Conservation (phyloP, 2,797 vertebrate species). For the Crypturellus tataupa region DNA sequence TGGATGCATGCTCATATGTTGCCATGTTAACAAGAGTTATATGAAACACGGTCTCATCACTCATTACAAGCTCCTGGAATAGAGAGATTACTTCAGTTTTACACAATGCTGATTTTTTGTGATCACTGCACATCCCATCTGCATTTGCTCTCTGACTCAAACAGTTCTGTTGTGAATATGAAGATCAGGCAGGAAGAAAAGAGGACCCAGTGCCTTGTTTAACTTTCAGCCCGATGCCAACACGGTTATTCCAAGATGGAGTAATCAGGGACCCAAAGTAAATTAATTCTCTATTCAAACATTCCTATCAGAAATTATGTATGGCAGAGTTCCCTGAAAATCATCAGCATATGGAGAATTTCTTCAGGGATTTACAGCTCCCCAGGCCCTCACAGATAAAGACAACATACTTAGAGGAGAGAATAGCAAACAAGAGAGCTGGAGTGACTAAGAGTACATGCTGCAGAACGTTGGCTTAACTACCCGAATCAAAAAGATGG, state of each 20-base stretch:
- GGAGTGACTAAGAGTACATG: neutral
- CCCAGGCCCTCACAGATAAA: conserved; percentile 48
- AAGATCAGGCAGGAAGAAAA: conserved; percentile 13
- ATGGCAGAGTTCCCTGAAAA: conserved; percentile 71
- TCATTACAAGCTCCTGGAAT: conserved; percentile 6
- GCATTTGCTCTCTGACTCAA: neutral
- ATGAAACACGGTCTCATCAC: neutral
- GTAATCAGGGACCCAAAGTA: conserved; percentile 35
- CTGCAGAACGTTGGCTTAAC: neutral
- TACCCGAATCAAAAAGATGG: neutral
- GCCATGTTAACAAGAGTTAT: conserved; percentile 39
- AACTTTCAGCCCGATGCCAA: conserved; percentile 45
- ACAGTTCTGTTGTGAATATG: neutral
- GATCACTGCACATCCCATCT: neutral
- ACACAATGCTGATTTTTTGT: neutral
- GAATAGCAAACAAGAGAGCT: neutral
- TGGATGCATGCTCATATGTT: neutral
- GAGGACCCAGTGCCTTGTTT: neutral
- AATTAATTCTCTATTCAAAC: conserved; percentile 67
- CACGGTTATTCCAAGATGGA: conserved; percentile 29
- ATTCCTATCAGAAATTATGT: conserved; percentile 61
- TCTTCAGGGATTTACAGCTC: conserved; percentile 66
- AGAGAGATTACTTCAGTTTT: neutral
- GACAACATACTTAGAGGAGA: conserved; percentile 45
- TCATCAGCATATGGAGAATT: conserved; percentile 69